Percentiles rank a stretch among this genome's conserved stretches.
Evolutionary conservation across 2,113 vertebrate genomes (phyloP).

Genomic region (Camelus dromedarius): DNA sequence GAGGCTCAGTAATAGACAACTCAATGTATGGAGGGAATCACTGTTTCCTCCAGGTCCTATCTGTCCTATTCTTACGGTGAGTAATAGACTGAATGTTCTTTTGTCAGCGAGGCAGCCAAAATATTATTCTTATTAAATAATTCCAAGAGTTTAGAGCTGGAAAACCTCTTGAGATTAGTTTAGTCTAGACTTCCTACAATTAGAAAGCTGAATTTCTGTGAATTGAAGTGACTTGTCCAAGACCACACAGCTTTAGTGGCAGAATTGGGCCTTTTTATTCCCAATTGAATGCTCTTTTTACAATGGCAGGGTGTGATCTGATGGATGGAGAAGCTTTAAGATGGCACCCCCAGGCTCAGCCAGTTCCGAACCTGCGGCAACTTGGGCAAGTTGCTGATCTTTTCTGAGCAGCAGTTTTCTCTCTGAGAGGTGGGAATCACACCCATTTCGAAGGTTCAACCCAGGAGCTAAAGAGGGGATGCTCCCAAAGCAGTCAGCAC

Average conservation of each 20-base stretch:
- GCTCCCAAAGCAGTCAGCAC: not conserved
- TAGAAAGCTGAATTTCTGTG: not conserved
- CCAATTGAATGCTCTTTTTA: not conserved
- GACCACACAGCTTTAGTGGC: not conserved
- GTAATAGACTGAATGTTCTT: not conserved
- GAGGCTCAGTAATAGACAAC: not conserved
- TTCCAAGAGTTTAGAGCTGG: constrained; percentile 1
- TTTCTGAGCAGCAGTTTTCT: not conserved
- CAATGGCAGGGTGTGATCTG: not conserved
- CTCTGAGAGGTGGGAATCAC: not conserved
- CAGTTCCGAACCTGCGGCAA: not conserved
- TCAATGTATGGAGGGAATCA: not conserved
- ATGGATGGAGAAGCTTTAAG: not conserved
- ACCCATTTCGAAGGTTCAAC: not conserved
- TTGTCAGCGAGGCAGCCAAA: constrained; percentile 14
- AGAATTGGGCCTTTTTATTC: not conserved
- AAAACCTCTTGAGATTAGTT: constrained; percentile 16
- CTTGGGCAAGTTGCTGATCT: not conserved
- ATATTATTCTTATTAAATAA: constrained; percentile 22
- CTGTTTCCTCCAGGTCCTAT: not conserved
- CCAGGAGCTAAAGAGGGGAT: not conserved
- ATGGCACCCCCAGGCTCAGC: too few species aligned
- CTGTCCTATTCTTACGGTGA: not conserved
- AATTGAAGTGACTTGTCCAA: not conserved
- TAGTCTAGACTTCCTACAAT: not conserved